phyloP scores from a whole-genome alignment of 2,888 invertebrate genomes.

The Stenoptilia bipunctidactyla region DNA sequence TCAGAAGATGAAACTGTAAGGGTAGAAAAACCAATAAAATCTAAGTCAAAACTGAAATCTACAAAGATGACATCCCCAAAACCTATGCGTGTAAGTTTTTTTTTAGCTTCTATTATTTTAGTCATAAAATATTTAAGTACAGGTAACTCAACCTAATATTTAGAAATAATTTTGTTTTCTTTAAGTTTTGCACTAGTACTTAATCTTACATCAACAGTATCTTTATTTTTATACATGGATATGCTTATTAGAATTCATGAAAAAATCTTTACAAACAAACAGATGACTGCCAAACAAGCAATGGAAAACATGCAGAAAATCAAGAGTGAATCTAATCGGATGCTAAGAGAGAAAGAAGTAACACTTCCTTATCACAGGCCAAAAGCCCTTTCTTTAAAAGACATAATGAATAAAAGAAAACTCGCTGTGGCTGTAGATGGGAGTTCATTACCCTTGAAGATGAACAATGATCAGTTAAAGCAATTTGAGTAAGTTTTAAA shows the following conservation, averaged over 20 bases:
- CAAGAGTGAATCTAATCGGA: constrained; percentile 86
- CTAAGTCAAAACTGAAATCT: constrained; percentile 27
- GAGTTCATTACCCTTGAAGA: constrained; percentile 68
- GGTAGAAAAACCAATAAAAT: constrained; percentile 9
- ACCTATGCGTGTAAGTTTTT: constrained; percentile 32
- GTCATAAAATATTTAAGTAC: background rate
- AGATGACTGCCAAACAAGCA: constrained; percentile 78
- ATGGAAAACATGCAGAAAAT: constrained; percentile 80
- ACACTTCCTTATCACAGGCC: constrained; percentile 90
- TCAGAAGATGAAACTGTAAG: constrained; percentile 48
- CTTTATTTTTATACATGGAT: background rate
- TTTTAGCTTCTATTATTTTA: background rate
- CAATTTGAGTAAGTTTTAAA: constrained; percentile 69
- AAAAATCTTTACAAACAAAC: constrained; percentile 2
- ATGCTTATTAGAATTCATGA: too few species aligned
- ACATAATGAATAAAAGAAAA: constrained; percentile 74
- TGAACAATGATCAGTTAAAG: constrained; percentile 75
- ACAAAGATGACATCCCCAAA: constrained; percentile 38
- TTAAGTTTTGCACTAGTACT: background rate
- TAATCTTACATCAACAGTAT: background rate
- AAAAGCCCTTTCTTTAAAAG: constrained; percentile 81
- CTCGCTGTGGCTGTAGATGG: constrained; percentile 45
- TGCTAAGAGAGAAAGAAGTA: constrained; percentile 81
- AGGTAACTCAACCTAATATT: background rate
- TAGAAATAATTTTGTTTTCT: background rate